Percentiles rank a stretch among this genome's conserved stretches.
These are phyloP conservation scores for Schizopygopsis malacanthus DNA, from an alignment of 2,797 vertebrate species.

Conservation along the genomic window DNA sequence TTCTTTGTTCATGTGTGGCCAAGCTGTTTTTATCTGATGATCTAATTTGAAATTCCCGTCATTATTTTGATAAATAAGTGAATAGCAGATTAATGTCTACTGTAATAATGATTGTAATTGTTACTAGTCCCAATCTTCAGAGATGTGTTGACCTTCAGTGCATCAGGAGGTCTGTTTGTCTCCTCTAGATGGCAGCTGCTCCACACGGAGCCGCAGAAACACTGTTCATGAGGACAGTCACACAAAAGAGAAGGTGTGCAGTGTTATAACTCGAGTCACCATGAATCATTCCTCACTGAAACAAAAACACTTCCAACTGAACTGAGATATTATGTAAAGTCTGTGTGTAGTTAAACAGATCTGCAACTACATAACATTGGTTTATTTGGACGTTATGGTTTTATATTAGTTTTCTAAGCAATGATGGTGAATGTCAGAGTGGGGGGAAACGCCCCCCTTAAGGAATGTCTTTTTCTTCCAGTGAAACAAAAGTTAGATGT, in stretches of 20 bases:
- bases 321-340: not conserved
- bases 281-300: not conserved
- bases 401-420: not conserved
- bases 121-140: not conserved
- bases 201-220: not conserved
- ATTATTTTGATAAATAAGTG: not conserved
- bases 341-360: not conserved
- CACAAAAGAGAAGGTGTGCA: not conserved
- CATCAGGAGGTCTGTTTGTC: not conserved
- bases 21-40: not conserved
- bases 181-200: slow-evolving; percentile 29
- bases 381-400: not conserved
- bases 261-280: not conserved
- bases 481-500: too few species aligned
- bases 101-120: not conserved
- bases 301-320: not conserved
- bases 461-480: too few species aligned
- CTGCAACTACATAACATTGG: not conserved
- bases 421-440: too few species aligned
- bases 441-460: too few species aligned
- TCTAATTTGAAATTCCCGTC: not conserved
- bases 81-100: not conserved
- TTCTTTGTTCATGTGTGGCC: not conserved
- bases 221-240: not conserved
- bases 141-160: not conserved